Percentiles rank a stretch among this genome's conserved stretches.
Conservation (phyloP, 2,888 invertebrate species). For the Apotomis betuletana region DNA sequence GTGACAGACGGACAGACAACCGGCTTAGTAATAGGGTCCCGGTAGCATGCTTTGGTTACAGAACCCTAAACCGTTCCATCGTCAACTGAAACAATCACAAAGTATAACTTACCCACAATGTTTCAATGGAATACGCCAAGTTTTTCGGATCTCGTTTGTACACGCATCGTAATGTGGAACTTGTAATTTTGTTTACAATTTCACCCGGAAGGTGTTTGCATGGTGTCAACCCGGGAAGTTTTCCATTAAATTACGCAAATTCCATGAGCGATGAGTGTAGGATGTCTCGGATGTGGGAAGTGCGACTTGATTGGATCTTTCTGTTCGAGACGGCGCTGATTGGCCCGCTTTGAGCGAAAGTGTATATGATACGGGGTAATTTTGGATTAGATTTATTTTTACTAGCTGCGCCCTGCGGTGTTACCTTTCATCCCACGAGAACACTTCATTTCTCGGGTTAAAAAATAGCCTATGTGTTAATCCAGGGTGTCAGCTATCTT, state of each 20-base stretch:
- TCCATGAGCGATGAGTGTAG: slow-evolving; percentile 44
- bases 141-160: slow-evolving; percentile 40
- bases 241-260: slow-evolving; percentile 51
- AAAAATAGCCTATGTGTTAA: no score
- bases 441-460: no score
- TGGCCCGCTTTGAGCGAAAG: slow-evolving; percentile 8
- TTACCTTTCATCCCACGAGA: no score
- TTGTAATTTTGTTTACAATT: slow-evolving; percentile 46
- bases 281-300: slow-evolving; percentile 34
- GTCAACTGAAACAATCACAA: slow-evolving; percentile 9
- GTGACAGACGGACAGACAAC: no score
- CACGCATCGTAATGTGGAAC: slow-evolving; percentile 36
- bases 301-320: slow-evolving; percentile 18
- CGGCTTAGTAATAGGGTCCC: no score
- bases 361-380: not conserved
- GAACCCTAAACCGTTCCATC: not conserved
- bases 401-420: no score
- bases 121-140: slow-evolving; percentile 21
- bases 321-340: slow-evolving; percentile 22
- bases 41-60: no score
- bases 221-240: slow-evolving; percentile 45
- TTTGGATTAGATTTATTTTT: not conserved
- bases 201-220: slow-evolving; percentile 45
- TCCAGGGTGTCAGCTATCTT: no score
- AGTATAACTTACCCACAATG: slow-evolving; percentile 19